A percentile compares a stretch with the other conserved stretches of the same genome.
Conservation (phyloP, 2,888 invertebrate genomes). For the Sisyra nigra region DNA sequence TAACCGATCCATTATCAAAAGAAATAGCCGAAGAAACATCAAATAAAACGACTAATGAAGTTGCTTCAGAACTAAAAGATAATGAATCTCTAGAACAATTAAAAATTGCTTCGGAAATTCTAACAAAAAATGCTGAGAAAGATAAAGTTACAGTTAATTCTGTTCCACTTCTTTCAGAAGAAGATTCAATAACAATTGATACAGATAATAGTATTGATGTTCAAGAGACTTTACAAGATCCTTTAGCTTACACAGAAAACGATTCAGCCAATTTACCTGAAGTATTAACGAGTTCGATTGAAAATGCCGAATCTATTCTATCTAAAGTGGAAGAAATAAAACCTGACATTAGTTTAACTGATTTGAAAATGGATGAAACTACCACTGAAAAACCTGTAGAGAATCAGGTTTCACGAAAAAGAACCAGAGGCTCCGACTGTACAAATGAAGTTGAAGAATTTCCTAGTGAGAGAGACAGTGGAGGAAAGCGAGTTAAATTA, state of each 20-base stretch:
- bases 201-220: conserved; percentile 12
- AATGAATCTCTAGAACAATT: no score
- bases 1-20: no score
- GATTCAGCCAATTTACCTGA: conserved; percentile 12
- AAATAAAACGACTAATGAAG: no score
- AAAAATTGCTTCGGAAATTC: no score
- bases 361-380: conserved; percentile 14
- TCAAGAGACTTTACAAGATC: conserved; percentile 21
- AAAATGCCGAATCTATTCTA: no score
- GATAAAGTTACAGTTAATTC: no score
- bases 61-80: no score
- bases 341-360: conserved; percentile 12
- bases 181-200: not conserved
- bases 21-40: no score
- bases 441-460: conserved; percentile 9
- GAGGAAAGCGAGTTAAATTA: conserved; percentile 13
- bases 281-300: conserved; percentile 5
- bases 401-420: conserved; percentile 33
- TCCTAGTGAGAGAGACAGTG: conserved; percentile 19
- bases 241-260: conserved; percentile 22
- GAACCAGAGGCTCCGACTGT: conserved; percentile 24
- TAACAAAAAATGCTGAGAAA: no score
- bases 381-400: conserved; percentile 23
- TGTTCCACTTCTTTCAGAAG: no score
- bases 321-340: conserved; percentile 9